Percentiles rank a stretch among this genome's conserved stretches.
phyloP scores from a whole-genome alignment of 1,140 invertebrate species.

The Nephila pilipes region DNA sequence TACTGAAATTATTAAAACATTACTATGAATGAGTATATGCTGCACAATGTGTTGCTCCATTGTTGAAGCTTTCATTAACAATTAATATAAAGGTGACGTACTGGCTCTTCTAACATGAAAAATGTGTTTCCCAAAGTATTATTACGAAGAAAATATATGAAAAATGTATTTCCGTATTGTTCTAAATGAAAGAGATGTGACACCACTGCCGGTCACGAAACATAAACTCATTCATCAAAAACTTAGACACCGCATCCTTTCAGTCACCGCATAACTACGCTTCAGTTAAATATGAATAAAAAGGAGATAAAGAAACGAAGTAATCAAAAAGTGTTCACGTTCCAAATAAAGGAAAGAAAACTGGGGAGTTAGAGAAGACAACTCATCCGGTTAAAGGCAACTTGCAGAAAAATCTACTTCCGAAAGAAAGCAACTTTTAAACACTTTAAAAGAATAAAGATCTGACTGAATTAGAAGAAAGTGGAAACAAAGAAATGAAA shows the following conservation, averaged over 20 bases:
- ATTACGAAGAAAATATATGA: no score
- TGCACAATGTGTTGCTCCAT: no score
- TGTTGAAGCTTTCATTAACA: no score
- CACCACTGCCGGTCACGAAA: background rate
- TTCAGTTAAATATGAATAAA: constrained; percentile 22
- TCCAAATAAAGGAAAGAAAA: background rate
- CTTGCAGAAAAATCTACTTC: constrained; percentile 17
- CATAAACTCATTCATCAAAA: background rate
- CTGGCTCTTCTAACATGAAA: no score
- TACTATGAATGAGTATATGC: no score
- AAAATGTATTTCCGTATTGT: no score
- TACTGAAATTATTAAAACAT: no score
- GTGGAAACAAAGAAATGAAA: constrained; percentile 30
- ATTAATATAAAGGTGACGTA: no score
- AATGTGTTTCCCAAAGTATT: no score
- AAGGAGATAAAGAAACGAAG: background rate
- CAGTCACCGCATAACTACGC: background rate
- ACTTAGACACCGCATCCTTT: background rate
- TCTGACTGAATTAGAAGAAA: background rate
- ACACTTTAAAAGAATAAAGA: constrained; percentile 20
- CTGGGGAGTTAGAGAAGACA: background rate
- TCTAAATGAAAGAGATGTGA: no score
- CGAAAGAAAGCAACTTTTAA: constrained; percentile 23
- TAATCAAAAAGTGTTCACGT: background rate
- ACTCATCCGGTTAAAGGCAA: constrained; percentile 34